Evolutionary conservation across 2,113 vertebrate species (phyloP), one percentile per base, ranked within the genome.

Genomic region (Lathamus discolor): DNA sequence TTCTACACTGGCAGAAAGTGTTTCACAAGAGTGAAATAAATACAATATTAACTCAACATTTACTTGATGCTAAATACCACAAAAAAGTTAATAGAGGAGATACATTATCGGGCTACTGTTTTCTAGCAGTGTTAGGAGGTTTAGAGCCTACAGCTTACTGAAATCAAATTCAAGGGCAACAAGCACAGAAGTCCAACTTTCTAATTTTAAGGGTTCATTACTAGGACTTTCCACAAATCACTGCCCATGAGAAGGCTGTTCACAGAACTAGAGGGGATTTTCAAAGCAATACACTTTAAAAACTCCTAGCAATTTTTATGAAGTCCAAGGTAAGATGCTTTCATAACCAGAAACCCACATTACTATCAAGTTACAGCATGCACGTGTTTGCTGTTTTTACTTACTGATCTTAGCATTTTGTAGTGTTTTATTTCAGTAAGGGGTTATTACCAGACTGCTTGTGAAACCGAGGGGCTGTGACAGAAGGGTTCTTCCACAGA

Each of bases 181-280:
- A 63, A 1, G 14, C 22, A 35, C 7, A 3, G 0, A 61, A 88
- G 7, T 7, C 9, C 24, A 82, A 4, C 23, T 85, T 86, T 1
- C 19, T 43, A 12, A 33, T 18, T 24, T 2, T n/a, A n/a, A 66
- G n/a, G 25, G 29, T 41, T 27, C 33, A 28, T 67, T 70, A 57
- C 46, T 61, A 55, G 6, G 27, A 61, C 7, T 37, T 68, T 20
- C 28, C 59, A 44, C 5, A 31, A 59, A 78, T 63, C 16, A 4
- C 10, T 49, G 63, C 46, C 43, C 25, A 1, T 35, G 11, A 74
- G 57, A 61, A 35, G 66, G 27, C 33, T 41, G 46, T 5, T 86
- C 64, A 67, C 46, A 52, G 41, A 86, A 57, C 49, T 22, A 54
- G 35, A 77, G 13, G 44, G 18, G 43, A 79, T 92, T 81, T 74